Percentiles rank a stretch among this genome's conserved stretches.
phyloP scores from a whole-genome alignment of 2,888 invertebrate genomes.

The Ectemnius continuus region DNA sequence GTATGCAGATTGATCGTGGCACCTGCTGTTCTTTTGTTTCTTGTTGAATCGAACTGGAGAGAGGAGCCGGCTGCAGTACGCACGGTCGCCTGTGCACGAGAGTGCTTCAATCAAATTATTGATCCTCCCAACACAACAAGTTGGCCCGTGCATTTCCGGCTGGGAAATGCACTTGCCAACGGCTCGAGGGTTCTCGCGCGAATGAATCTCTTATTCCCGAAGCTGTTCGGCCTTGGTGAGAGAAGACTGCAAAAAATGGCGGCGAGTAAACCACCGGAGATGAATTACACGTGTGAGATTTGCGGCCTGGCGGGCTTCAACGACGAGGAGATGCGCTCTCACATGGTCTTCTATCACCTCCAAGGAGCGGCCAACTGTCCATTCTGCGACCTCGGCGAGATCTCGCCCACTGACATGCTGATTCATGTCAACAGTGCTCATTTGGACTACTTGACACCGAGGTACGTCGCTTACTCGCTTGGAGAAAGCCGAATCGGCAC shows the following conservation, averaged over 20 bases:
- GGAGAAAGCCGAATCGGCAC: too few species aligned
- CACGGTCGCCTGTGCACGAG: slow-evolving; percentile 19
- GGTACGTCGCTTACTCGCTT: slow-evolving; percentile 65
- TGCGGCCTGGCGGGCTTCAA: slow-evolving; percentile 90
- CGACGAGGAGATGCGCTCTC: slow-evolving; percentile 88
- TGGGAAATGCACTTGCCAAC: background rate
- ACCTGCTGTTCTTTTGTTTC: background rate
- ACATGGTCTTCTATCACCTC: slow-evolving; percentile 88
- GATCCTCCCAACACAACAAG: slow-evolving; percentile 45
- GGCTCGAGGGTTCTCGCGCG: background rate
- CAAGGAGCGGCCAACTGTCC: slow-evolving; percentile 89
- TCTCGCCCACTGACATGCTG: slow-evolving; percentile 86
- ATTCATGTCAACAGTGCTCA: slow-evolving; percentile 92
- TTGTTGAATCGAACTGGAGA: slow-evolving; percentile 11
- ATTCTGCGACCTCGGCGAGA: slow-evolving; percentile 88
- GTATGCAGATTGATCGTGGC: too few species aligned
- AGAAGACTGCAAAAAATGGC: slow-evolving; percentile 63
- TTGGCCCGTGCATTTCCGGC: slow-evolving; percentile 30
- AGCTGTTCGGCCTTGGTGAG: too few species aligned
- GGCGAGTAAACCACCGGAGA: slow-evolving; percentile 80
- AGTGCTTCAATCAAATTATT: slow-evolving; percentile 49
- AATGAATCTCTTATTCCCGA: background rate
- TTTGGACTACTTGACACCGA: slow-evolving; percentile 88
- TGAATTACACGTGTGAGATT: slow-evolving; percentile 87
- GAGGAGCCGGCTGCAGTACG: slow-evolving; percentile 19